A percentile compares a stretch with the other conserved stretches of the same genome.
These are phyloP conservation scores for Zygaena filipendulae DNA, from an alignment of 2,888 invertebrate genomes.

Conservation along the genomic window DNA sequence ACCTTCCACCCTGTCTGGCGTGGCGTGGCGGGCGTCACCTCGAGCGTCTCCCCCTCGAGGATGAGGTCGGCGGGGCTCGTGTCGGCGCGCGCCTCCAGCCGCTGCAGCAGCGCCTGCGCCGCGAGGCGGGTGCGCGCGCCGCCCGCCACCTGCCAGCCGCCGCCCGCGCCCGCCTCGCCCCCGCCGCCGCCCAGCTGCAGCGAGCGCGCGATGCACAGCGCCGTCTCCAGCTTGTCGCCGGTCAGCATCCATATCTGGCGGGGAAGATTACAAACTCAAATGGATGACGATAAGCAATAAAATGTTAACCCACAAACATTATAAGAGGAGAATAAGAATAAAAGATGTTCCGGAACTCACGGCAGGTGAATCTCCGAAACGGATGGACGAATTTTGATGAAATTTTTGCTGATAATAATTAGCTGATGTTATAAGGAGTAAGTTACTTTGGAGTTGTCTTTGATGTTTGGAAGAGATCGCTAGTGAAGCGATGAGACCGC, in stretches of 20 bases:
- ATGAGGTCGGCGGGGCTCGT: slow-evolving; percentile 39
- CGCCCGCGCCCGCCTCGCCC: slow-evolving; percentile 67
- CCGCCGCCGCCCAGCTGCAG: slow-evolving; percentile 75
- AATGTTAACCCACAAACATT: no score
- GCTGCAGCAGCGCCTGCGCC: slow-evolving; percentile 35
- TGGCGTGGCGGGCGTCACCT: no score
- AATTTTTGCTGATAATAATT: no score
- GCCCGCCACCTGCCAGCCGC: slow-evolving; percentile 29
- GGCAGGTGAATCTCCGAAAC: no score
- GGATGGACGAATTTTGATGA: no score
- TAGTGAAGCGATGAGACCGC: no score
- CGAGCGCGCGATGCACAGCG: slow-evolving; percentile 98
- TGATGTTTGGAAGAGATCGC: no score
- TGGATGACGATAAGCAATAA: no score
- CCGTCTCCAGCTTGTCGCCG: slow-evolving; percentile 97
- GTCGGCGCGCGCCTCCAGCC: slow-evolving; percentile 22
- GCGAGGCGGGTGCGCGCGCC: slow-evolving; percentile 31
- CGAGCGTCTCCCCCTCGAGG: slow-evolving; percentile 55
- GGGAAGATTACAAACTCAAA: slow-evolving; percentile 4
- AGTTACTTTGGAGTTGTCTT: no score
- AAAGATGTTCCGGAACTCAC: neutral
- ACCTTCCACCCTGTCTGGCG: no score
- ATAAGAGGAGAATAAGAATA: slow-evolving; percentile 3
- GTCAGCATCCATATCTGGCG: slow-evolving; percentile 91
- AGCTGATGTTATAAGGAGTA: no score